Base-by-base conservation (phyloP, 1,140 invertebrate genomes). In the Drepana arcuata region DNA sequence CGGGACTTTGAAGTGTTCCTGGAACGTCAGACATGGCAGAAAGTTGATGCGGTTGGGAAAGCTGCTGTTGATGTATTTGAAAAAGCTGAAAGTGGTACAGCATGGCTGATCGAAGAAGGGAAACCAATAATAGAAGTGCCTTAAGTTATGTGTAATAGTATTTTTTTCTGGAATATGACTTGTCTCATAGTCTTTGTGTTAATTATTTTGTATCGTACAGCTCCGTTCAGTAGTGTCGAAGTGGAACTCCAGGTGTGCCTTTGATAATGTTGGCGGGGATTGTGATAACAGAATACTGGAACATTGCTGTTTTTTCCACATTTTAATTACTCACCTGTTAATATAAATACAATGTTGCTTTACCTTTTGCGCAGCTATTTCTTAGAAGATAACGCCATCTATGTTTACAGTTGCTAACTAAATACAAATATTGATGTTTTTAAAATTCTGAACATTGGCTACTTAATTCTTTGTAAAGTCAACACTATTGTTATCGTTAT, bases 91-190 rank as follows among this genome's bases (percentile, higher is more conserved):
- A 74, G 60, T 41, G 72, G 68, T 1, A 63, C 65, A 2, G 70
- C 62, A 1, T 79, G 74, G 74, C 29, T 70, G 1, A 67, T 69
- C 25, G 59, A 69, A 49, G 58, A 49, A 0, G 44, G 29, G 6
- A 46, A 59, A 34, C 62, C 65, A 2, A 50, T 74, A 27, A 30
- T 44, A 32, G 37, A 67, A 49, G 58, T 66, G 14, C 32, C n/a
- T 7, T 16, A 6, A 9, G 35, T 10, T 34, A 13, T 12, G 13
- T 12, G n/a, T 5, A 13, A 21, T 7, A 18, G 10, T 9, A 18
- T 21, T 21, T 32, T 16, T 18, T 7, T 31, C 3, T 16, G n/a
- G 1, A 10, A 14, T 32, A 16, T 16, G 18, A 33, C 10, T 33
- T 12, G 18, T 23, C 5, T 2, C 21, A 3, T 28, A 12, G 1